Evolutionary conservation across 2,888 invertebrate genomes (phyloP), one percentile per base, ranked within the genome.

Genomic region (Brachypalpus laphriformis): DNA sequence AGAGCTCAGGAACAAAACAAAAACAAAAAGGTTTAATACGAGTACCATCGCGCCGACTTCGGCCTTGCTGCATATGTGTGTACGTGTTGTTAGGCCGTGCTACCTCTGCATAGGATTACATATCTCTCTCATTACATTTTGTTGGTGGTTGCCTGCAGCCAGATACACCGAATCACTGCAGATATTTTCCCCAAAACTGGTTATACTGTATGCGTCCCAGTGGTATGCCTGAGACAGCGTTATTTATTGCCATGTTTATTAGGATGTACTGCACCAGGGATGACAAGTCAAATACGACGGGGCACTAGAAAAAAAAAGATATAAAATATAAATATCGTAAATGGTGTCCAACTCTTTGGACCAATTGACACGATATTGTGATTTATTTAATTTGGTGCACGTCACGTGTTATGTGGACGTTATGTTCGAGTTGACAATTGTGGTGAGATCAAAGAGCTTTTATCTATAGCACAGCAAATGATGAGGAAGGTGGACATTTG

Each of bases 301-400:
- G 31, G 16, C 28, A 45, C 7, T 20, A 2, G 9, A 47, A 47
- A 51, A 34, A 40, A 31, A 47, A 16, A 31, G 11, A 45, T 37
- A 34, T 11, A 51, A 75, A 70, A 75, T 65, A 81, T 71, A 75
- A 63, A 75, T 74, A 81, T 85, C 47, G 81, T 71, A 85, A 81
- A 81, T 54, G 75, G 40, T 81, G 71, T 81, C 75, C 51, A 71
- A 45, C 47, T 76, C 54, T 71, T 65, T 81, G 71, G 71, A 16
- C 75, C 75, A 76, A 81, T 85, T 85, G 85, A 85, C 75, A 81
- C 81, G 75, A 76, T 85, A 81, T 81, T 85, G 85, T 85, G 81
- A 85, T 85, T 85, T 81, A 85, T 85, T 81, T 76, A 54, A 75
- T 81, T 85, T 59, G 57, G 56, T 25, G 25, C 22, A 57, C 70